Evolutionary conservation across 2,113 vertebrate species (phyloP).

Genomic region (Chamaea fasciata): DNA sequence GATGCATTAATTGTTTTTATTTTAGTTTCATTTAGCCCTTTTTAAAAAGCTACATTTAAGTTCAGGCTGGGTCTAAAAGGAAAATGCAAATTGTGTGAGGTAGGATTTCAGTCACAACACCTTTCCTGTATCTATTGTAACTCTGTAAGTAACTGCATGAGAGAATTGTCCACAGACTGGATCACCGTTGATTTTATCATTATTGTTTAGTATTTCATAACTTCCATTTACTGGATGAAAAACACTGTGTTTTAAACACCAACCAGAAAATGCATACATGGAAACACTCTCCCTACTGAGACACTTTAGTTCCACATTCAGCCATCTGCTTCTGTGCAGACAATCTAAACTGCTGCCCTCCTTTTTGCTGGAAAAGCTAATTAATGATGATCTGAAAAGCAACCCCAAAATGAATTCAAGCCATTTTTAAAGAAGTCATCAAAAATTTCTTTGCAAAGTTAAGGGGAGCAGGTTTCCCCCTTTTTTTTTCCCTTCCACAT

Average conservation of each 20-base stretch:
- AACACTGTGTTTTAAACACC: neutral
- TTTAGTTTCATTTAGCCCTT: conserved; percentile 41
- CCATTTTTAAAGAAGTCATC: neutral
- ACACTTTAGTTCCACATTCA: conserved; percentile 8
- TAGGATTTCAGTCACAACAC: conserved; percentile 25
- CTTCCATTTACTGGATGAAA: neutral
- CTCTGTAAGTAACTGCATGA: neutral
- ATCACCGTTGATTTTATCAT: neutral
- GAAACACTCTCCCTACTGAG: neutral
- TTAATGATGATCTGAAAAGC: neutral
- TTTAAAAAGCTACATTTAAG: conserved; percentile 41
- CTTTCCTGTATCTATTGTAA: neutral
- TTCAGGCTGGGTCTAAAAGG: neutral
- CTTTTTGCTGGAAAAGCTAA: conserved; percentile 11
- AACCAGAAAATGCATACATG: neutral
- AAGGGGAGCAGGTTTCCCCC: neutral
- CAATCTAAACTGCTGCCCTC: neutral
- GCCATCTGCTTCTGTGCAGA: conserved; percentile 25
- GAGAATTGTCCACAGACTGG: neutral
- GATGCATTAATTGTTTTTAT: conserved; percentile 70
- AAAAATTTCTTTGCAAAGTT: neutral
- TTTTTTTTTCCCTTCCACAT: neutral
- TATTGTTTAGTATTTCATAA: neutral
- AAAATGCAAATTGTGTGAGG: conserved; percentile 31
- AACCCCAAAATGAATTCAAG: neutral